A percentile compares a stretch with the other conserved stretches of the same genome.
Evolutionary conservation across 2,888 invertebrate species (phyloP).

Genomic region (Melanchra persicariae): DNA sequence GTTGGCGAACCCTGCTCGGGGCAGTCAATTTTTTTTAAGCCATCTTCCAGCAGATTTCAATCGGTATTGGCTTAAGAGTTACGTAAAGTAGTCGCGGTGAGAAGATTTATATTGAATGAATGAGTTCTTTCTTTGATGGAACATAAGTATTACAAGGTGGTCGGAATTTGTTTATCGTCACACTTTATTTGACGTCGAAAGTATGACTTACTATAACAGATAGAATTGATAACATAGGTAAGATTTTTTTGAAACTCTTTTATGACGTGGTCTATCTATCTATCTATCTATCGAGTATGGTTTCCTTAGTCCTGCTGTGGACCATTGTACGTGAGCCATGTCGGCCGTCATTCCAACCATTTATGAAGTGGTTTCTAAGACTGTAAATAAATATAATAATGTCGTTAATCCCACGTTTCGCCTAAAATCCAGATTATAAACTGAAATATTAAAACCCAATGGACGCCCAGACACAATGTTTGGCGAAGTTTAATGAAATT

Average conservation of each 20-base stretch:
- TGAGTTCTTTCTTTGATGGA: no score
- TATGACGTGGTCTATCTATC: background rate
- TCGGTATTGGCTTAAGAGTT: background rate
- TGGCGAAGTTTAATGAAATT: slow-evolving; percentile 5
- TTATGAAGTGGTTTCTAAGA: no score
- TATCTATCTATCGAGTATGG: no score
- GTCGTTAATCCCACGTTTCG: background rate
- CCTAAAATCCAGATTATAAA: background rate
- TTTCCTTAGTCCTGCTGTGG: no score
- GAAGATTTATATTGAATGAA: background rate
- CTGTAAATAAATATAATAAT: no score
- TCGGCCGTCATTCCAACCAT: no score
- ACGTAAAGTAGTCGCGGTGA: background rate
- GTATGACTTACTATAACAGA: no score
- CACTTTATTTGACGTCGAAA: no score
- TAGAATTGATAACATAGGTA: background rate
- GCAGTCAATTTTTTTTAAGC: background rate
- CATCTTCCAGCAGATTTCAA: background rate
- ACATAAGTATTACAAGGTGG: no score
- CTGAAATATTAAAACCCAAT: background rate
- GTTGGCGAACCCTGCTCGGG: background rate
- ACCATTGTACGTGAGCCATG: no score
- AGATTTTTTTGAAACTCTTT: background rate
- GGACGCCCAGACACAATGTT: background rate
- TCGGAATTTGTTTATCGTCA: no score